These are phyloP conservation scores for Sympetrum striolatum DNA, from an alignment of 2,888 invertebrate genomes.

Conservation along the genomic window DNA sequence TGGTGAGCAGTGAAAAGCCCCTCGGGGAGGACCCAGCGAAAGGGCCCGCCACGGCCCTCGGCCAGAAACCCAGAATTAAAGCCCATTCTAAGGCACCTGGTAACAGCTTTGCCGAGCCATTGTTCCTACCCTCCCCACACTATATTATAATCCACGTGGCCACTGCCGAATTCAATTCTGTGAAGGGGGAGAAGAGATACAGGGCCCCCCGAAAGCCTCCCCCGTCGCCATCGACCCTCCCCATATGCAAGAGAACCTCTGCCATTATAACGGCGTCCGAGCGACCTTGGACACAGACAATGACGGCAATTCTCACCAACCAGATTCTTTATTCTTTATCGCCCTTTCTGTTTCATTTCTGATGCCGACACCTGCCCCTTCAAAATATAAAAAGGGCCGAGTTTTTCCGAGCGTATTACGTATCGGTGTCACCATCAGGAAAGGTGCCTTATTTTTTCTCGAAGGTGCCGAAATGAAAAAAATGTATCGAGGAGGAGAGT, in stretches of 20 bases:
- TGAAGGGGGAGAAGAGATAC: neutral
- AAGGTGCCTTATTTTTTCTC: neutral
- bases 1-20: neutral
- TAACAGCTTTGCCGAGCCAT: constrained; percentile 28
- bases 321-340: constrained; percentile 41
- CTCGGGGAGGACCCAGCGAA: neutral
- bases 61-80: constrained; percentile 41
- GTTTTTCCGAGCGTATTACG: constrained; percentile 15
- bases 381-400: neutral
- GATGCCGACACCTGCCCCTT: constrained; percentile 17
- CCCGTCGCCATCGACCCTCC: neutral
- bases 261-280: constrained; percentile 34
- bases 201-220: neutral
- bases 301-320: constrained; percentile 35
- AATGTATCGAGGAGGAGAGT: neutral
- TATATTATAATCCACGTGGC: constrained; percentile 35
- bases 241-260: neutral
- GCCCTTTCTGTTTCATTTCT: neutral
- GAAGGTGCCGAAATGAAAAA: neutral
- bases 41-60: neutral
- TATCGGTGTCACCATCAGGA: neutral
- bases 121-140: constrained; percentile 7
- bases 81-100: constrained; percentile 44
- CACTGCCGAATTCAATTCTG: constrained; percentile 39
- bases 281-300: constrained; percentile 34